Percentiles rank a stretch among this genome's conserved stretches.
These are phyloP conservation scores for Lasioglossum calceatum DNA, from an alignment of 2,888 invertebrate species.

Conservation along the genomic window DNA sequence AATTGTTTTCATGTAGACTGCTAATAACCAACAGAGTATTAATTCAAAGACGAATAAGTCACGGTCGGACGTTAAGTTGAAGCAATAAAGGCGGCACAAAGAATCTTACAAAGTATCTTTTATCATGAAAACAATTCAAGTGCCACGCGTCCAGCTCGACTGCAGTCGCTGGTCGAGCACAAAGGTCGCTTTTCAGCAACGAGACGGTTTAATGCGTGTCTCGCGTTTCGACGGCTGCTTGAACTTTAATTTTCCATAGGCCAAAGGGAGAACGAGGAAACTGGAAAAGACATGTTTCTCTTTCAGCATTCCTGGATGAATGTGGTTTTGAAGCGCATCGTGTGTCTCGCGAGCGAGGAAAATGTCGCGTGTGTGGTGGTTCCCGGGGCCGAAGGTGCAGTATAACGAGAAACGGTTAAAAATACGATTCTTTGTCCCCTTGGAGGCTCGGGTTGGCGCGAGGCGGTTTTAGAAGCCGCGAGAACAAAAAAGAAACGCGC, in stretches of 20 bases:
- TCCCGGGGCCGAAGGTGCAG: constrained; percentile 43
- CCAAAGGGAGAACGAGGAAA: neutral
- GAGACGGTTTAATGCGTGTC: neutral
- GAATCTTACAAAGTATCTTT: neutral
- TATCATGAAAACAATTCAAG: neutral
- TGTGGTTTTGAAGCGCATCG: constrained; percentile 57
- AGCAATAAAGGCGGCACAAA: neutral
- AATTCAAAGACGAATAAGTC: neutral
- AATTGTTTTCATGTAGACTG: neutral
- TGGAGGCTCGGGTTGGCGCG: neutral
- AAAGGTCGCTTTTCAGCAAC: neutral
- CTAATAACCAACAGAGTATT: neutral
- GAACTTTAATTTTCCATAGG: constrained; percentile 1
- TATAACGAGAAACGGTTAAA: constrained; percentile 71
- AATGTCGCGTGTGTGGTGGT: constrained; percentile 45
- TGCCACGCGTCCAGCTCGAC: neutral
- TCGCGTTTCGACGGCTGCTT: neutral
- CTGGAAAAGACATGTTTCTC: neutral
- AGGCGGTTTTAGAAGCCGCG: constrained; percentile 51
- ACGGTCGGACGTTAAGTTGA: neutral
- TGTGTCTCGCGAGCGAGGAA: constrained; percentile 64
- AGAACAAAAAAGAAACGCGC: constrained; percentile 35
- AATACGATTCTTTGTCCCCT: constrained; percentile 74
- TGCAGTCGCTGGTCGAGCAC: neutral
- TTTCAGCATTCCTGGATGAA: neutral